Evolutionary conservation across 2,797 vertebrate species (phyloP).

Genomic region (Glyptemys insculpta): DNA sequence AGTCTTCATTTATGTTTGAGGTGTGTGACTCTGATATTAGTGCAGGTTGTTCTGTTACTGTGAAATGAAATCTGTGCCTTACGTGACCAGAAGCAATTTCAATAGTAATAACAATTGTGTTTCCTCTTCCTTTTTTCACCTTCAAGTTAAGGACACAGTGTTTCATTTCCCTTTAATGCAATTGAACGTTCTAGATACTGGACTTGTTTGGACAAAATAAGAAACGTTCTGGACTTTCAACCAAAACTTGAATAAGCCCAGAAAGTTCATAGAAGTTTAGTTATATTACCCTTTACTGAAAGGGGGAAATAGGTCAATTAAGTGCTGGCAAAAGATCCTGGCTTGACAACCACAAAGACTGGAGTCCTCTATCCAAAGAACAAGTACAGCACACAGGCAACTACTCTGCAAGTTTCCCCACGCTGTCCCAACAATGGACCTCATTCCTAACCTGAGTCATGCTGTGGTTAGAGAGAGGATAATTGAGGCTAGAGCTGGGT

Average conservation of each 20-base stretch:
- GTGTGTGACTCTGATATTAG: neutral
- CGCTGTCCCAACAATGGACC: neutral
- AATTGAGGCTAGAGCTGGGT: neutral
- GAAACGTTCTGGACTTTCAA: neutral
- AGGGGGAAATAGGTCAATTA: neutral
- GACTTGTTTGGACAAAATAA: neutral
- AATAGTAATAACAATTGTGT: neutral
- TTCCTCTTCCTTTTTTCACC: neutral
- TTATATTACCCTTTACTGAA: neutral
- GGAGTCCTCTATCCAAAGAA: neutral
- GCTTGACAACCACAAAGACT: neutral
- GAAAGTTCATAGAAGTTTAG: neutral
- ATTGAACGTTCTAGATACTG: neutral
- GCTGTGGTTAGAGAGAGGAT: neutral
- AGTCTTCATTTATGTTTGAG: neutral
- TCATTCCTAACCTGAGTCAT: neutral
- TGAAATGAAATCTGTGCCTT: neutral
- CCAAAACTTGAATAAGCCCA: neutral
- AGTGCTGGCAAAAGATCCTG: neutral
- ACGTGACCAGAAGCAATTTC: neutral
- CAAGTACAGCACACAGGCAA: neutral
- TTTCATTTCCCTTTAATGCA: neutral
- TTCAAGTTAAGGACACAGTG: neutral
- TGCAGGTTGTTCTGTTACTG: accelerated
- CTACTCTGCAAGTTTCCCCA: neutral